Evolutionary conservation across 2,888 invertebrate species (phyloP).

Genomic region (Bhutanitis thaidina): DNA sequence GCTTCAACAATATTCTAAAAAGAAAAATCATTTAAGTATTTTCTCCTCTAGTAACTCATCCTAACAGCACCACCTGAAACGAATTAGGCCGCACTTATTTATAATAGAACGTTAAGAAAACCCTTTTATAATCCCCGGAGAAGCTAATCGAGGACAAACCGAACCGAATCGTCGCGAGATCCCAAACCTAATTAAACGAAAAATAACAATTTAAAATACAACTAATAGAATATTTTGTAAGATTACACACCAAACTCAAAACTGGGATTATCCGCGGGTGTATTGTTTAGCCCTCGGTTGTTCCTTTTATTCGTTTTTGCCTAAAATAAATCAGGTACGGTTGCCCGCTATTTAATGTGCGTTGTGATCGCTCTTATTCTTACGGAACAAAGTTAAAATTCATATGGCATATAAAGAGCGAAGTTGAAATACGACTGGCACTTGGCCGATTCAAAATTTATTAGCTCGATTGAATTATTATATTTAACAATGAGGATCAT

Average conservation of each 20-base stretch:
- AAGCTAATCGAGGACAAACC: background rate
- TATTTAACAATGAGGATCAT: background rate
- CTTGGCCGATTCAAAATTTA: background rate
- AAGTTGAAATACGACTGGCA: background rate
- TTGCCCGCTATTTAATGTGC: slow-evolving; percentile 9
- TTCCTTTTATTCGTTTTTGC: slow-evolving; percentile 64
- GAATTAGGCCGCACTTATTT: slow-evolving; percentile 5
- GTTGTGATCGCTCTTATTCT: background rate
- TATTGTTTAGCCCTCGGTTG: slow-evolving; percentile 37
- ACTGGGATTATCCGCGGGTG: slow-evolving; percentile 29
- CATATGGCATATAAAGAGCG: background rate
- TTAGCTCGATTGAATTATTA: background rate
- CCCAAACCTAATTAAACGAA: slow-evolving; percentile 21
- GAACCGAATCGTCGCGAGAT: slow-evolving; percentile 2
- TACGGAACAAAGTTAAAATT: background rate
- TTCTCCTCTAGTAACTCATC: no score
- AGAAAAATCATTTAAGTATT: no score
- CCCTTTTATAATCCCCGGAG: background rate
- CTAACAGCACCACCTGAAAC: background rate
- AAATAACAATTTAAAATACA: slow-evolving; percentile 33
- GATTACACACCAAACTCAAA: slow-evolving; percentile 42
- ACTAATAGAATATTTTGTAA: slow-evolving; percentile 74
- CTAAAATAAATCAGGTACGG: slow-evolving; percentile 22
- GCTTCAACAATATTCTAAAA: no score
- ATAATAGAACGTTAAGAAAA: background rate